These are phyloP conservation scores for Carduelis carduelis DNA, from an alignment of 2,797 vertebrate species.

Conservation along the genomic window DNA sequence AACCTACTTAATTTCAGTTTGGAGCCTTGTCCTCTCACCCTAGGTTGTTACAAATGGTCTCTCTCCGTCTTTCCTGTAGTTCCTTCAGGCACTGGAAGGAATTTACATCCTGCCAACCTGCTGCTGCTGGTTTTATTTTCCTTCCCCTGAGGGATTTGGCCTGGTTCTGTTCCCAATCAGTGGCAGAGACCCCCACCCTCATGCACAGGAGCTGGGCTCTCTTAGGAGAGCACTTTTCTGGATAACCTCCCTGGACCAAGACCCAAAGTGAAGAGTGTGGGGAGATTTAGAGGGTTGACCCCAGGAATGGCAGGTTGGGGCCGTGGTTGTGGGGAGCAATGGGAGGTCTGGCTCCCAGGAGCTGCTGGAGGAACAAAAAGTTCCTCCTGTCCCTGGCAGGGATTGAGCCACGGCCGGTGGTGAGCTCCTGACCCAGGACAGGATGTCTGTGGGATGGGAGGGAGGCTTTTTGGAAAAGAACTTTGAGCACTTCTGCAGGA, in stretches of 20 bases:
- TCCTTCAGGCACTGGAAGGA: neutral
- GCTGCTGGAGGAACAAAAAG: neutral
- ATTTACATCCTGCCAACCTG: neutral
- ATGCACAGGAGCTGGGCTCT: neutral
- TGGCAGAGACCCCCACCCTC: neutral
- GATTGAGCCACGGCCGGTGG: neutral
- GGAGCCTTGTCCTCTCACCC: neutral
- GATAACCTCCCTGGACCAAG: neutral
- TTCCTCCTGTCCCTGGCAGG: constrained; percentile 16
- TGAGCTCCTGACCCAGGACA: constrained; percentile 51
- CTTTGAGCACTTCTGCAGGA: constrained; percentile 3
- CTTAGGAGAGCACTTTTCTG: neutral
- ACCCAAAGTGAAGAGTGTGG: accelerated
- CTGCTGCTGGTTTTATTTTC: neutral
- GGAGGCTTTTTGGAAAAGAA: constrained; percentile 38
- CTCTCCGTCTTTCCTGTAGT: neutral
- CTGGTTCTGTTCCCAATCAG: neutral
- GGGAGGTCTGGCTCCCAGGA: neutral
- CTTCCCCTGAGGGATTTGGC: neutral
- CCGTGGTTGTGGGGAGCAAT: neutral
- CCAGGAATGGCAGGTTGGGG: neutral
- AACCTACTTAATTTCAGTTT: neutral
- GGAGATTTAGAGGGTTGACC: neutral
- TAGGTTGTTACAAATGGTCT: neutral
- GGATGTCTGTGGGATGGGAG: constrained; percentile 53